A percentile compares a stretch with the other conserved stretches of the same genome.
phyloP scores from a whole-genome alignment of 1,140 invertebrate genomes.

The Drosophila nasuta region DNA sequence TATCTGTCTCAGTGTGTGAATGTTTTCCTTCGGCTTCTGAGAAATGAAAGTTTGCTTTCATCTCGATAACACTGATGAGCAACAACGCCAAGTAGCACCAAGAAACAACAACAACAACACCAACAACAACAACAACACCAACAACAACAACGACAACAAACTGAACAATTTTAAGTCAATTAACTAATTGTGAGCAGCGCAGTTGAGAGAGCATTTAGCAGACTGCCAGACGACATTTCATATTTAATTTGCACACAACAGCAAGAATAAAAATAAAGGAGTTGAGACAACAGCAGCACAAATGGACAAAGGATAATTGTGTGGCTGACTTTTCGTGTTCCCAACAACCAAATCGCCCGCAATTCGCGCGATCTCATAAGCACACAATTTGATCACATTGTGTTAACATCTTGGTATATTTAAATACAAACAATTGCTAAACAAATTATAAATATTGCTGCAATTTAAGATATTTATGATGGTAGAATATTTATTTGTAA shows the following conservation, averaged over 20 bases:
- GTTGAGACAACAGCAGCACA: background rate
- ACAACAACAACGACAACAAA: conserved; percentile 17
- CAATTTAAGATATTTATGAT: too few species aligned
- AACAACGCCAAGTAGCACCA: background rate
- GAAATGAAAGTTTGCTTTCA: conserved; percentile 42
- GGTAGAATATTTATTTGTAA: too few species aligned
- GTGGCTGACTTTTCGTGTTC: background rate
- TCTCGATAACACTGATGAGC: conserved; percentile 33
- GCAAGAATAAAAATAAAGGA: conserved; percentile 13
- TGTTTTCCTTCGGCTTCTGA: conserved; percentile 15
- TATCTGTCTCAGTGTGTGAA: conserved; percentile 4
- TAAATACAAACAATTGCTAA: too few species aligned
- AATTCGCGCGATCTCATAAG: background rate
- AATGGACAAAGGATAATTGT: conserved; percentile 1
- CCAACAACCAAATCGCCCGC: background rate
- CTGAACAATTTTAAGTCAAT: conserved; percentile 55
- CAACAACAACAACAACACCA: background rate
- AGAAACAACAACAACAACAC: too few species aligned
- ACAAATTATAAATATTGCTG: too few species aligned
- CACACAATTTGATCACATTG: background rate
- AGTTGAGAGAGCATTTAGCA: background rate
- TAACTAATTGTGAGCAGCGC: conserved; percentile 50
- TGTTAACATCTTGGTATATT: too few species aligned
- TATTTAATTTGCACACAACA: conserved; percentile 41
- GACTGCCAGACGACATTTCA: conserved; percentile 35